A percentile compares a stretch with the other conserved stretches of the same genome.
Evolutionary conservation across 2,888 invertebrate genomes (phyloP).

Genomic region (Aphidoletes aphidimyza): DNA sequence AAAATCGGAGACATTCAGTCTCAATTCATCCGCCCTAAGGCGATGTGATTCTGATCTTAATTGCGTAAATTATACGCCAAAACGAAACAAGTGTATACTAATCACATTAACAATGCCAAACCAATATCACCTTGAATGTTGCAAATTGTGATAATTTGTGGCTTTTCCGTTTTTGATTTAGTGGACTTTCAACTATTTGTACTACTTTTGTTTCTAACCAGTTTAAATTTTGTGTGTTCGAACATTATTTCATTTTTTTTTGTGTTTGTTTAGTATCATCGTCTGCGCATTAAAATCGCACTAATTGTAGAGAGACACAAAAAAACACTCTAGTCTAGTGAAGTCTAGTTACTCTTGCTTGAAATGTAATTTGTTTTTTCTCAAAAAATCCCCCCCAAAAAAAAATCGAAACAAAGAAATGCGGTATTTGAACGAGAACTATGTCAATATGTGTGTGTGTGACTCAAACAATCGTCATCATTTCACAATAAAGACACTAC

Average conservation of each 20-base stretch:
- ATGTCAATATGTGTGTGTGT: background rate
- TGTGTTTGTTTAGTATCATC: background rate
- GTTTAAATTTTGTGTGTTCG: too few species aligned
- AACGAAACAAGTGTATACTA: background rate
- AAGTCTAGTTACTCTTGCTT: too few species aligned
- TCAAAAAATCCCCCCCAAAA: too few species aligned
- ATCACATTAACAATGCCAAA: slow-evolving; percentile 1
- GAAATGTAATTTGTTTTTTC: too few species aligned
- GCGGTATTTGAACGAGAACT: background rate
- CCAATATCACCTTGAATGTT: background rate
- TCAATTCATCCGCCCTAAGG: too few species aligned
- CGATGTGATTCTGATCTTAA: background rate
- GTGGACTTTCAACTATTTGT: background rate
- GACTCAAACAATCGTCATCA: background rate
- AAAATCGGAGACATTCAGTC: too few species aligned
- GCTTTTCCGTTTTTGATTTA: background rate
- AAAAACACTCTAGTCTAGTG: too few species aligned
- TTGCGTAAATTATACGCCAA: background rate
- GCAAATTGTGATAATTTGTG: slow-evolving; percentile 6
- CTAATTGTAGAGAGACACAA: too few species aligned
- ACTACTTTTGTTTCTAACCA: too few species aligned
- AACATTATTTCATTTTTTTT: background rate
- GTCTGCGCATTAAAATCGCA: too few species aligned
- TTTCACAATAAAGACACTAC: background rate
- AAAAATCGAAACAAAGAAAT: background rate